Percentiles rank a stretch among this genome's conserved stretches.
Evolutionary conservation across 2,113 vertebrate genomes (phyloP).

Genomic region (Prionailurus bengalensis): DNA sequence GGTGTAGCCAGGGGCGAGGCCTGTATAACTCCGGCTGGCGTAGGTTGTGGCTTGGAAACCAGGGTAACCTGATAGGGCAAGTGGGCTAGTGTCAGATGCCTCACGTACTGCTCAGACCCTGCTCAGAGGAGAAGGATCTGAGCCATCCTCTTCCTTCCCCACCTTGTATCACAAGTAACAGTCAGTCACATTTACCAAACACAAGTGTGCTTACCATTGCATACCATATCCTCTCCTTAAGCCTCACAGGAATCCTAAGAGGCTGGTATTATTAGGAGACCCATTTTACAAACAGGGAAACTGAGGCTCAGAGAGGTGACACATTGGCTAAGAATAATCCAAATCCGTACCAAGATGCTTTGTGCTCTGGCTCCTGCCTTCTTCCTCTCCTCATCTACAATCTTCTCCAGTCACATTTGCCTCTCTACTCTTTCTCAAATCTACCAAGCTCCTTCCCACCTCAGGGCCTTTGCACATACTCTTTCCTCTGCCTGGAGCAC

Average conservation of each 20-base stretch:
- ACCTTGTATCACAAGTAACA: neutral
- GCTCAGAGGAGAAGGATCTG: neutral
- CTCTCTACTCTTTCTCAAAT: neutral
- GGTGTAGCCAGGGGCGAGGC: conserved; percentile 98
- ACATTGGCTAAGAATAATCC: neutral
- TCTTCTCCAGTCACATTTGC: neutral
- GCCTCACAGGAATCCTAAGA: neutral
- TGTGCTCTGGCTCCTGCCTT: neutral
- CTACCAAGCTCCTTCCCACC: neutral
- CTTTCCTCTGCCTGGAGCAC: neutral
- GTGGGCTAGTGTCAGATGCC: conserved; percentile 36
- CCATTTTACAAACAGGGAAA: conserved; percentile 18
- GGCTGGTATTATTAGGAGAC: neutral
- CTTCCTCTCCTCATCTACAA: neutral
- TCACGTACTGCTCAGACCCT: neutral
- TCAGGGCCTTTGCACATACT: neutral
- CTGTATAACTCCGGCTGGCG: conserved; percentile 97
- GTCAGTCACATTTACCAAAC: neutral
- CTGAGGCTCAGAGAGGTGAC: neutral
- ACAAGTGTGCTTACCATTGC: neutral
- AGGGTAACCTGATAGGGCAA: conserved; percentile 93
- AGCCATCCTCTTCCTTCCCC: neutral
- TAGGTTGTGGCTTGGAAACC: conserved; percentile 99
- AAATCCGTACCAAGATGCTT: neutral
- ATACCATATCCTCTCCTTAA: neutral